Conservation (phyloP, 2,113 vertebrate genomes). For the Corythornis cristatus region DNA sequence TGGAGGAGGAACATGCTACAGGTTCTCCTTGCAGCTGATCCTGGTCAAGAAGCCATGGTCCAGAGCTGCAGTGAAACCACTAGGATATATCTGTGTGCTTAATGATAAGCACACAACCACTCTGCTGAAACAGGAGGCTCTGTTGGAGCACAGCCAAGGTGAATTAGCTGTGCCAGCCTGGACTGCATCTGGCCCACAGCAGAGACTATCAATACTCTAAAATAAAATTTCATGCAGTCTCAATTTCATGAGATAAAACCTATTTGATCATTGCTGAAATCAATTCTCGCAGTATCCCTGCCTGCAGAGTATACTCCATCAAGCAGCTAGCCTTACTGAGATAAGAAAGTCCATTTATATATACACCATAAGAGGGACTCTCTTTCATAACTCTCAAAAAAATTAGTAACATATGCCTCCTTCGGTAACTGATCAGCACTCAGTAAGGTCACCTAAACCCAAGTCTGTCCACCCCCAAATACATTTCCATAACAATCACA, state of each 20-base stretch:
- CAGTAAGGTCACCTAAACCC: slow-evolving; percentile 22
- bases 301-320: neutral
- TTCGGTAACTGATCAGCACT: neutral
- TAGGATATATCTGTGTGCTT: neutral
- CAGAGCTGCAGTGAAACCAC: neutral
- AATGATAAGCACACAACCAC: neutral
- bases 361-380: neutral
- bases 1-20: neutral
- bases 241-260: slow-evolving; percentile 34
- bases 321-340: slow-evolving; percentile 20
- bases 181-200: slow-evolving; percentile 8
- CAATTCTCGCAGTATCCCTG: neutral
- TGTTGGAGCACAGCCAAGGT: slow-evolving; percentile 9
- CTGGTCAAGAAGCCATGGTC: neutral
- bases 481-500: neutral
- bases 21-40: neutral
- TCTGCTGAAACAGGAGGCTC: slow-evolving; percentile 42
- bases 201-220: neutral
- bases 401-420: slow-evolving; percentile 29
- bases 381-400: slow-evolving; percentile 13
- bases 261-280: slow-evolving; percentile 23
- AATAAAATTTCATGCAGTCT: neutral
- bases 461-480: neutral
- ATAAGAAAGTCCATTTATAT: neutral
- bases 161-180: slow-evolving; percentile 21